A percentile compares a stretch with the other conserved stretches of the same genome.
Conservation (phyloP, 2,888 invertebrate species). For the Allophyes oxyacanthae region DNA sequence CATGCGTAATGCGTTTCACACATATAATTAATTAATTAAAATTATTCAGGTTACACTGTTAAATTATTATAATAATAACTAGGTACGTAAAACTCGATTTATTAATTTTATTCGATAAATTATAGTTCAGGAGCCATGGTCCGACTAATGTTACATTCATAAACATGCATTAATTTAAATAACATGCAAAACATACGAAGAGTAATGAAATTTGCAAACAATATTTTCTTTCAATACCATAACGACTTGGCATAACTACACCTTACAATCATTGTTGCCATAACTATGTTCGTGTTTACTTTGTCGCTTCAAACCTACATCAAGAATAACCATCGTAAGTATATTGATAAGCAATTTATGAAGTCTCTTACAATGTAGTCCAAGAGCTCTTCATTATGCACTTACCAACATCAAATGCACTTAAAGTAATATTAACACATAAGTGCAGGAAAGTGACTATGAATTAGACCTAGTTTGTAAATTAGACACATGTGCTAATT, state of each 20-base stretch:
- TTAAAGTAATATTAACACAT: neutral
- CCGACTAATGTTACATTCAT: neutral
- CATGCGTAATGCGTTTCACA: too few relatives aligned
- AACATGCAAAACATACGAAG: too few relatives aligned
- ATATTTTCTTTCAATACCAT: too few relatives aligned
- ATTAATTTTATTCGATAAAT: too few relatives aligned
- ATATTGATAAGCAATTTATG: conserved; percentile 6
- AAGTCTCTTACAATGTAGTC: conserved; percentile 5
- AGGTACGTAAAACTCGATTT: too few relatives aligned
- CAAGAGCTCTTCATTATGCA: conserved; percentile 22
- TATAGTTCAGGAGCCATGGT: neutral
- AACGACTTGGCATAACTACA: neutral
- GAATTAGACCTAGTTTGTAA: too few relatives aligned
- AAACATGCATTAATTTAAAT: neutral
- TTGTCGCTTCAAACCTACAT: too few relatives aligned
- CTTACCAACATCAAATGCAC: conserved; percentile 7
- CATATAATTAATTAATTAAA: too few relatives aligned
- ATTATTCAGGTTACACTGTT: too few relatives aligned
- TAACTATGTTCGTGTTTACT: conserved; percentile 4
- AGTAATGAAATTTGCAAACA: too few relatives aligned
- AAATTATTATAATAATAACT: too few relatives aligned
- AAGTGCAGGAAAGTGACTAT: conserved; percentile 8
- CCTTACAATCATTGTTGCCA: neutral
- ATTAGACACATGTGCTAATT: too few relatives aligned
- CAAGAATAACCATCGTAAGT: neutral